Percentiles rank a stretch among this genome's conserved stretches.
Evolutionary conservation across 2,797 vertebrate species (phyloP).

Genomic region (Okamejei kenojei): DNA sequence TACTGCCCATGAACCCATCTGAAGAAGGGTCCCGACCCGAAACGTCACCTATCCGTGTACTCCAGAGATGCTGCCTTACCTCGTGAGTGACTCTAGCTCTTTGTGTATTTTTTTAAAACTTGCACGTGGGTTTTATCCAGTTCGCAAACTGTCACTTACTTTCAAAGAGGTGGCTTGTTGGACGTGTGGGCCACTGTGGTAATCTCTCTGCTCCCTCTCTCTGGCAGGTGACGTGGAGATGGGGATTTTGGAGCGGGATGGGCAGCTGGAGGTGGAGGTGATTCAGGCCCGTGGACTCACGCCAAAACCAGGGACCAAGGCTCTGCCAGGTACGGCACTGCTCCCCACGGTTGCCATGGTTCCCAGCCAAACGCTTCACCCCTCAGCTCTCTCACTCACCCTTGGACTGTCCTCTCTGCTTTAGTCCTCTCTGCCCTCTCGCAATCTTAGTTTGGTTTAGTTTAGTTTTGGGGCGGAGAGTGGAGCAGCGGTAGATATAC

Average conservation of each 20-base stretch:
- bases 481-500: too few relatives aligned
- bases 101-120: neutral
- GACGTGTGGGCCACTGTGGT: neutral
- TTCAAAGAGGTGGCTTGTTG: neutral
- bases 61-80: too few relatives aligned
- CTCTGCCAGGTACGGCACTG: neutral
- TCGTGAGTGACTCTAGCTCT: too few relatives aligned
- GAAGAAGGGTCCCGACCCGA: too few relatives aligned
- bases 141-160: neutral
- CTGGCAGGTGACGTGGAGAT: conserved; percentile 23
- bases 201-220: neutral
- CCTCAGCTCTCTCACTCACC: neutral
- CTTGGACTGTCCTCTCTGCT: neutral
- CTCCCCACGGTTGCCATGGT: neutral
- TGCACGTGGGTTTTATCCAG: neutral
- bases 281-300: conserved; percentile 16
- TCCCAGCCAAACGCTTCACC: neutral
- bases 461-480: too few relatives aligned
- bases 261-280: conserved; percentile 30
- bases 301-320: conserved; percentile 9
- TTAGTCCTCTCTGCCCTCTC: neutral
- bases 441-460: too few relatives aligned
- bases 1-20: too few relatives aligned
- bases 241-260: conserved; percentile 17
- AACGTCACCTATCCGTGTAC: too few relatives aligned